Base-by-base conservation (phyloP, 2,888 invertebrate genomes). In the Agelastica alni region DNA sequence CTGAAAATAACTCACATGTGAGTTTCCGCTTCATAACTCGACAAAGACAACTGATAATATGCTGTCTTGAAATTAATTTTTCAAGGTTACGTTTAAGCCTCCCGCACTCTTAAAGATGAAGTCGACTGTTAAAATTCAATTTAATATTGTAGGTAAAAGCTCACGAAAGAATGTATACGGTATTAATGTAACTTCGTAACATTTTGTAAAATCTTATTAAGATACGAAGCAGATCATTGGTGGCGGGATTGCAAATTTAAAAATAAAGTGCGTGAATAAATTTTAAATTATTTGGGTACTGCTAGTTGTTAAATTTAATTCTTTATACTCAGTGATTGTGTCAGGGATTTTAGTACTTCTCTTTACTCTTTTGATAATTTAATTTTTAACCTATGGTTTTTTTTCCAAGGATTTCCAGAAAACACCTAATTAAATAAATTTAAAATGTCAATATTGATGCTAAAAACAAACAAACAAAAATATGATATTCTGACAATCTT, bases 91-190 rank as follows among this genome's bases (percentile, higher is more conserved):
- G 43, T 37, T 31, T 16, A 49, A 37, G 26, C 39, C 49, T 17
- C 30, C 18, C 20, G 31, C 39, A 51, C 41, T 41, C 39, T 45
- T 44, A 18, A 30, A 20, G 34, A 48, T 37, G 51, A 53, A 60
- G 47, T 53, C 57, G 44, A 44, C 55, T 52, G 58, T 54, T 56
- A 56, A 56, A 59, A 55, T 53, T 61, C 49, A 58, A 55, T 59
- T 56, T 54, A 52, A 59, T 53, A 59, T 58, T 59, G 44, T 46
- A 60, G 53, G 57, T 53, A 53, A 56, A 51, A 52, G 51, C 37
- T 44, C 51, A 30, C 44, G 32, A 37, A 60, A 59, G 56, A 48
- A 49, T 43, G 31, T 51, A 47, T 48, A 41, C 49, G 30, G 51
- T 52, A 60, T 55, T 57, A 52, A 52, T 47, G 37, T 60, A 51